These are phyloP conservation scores for Trachops cirrhosus DNA, from an alignment of 2,797 vertebrate species.

Conservation along the genomic window DNA sequence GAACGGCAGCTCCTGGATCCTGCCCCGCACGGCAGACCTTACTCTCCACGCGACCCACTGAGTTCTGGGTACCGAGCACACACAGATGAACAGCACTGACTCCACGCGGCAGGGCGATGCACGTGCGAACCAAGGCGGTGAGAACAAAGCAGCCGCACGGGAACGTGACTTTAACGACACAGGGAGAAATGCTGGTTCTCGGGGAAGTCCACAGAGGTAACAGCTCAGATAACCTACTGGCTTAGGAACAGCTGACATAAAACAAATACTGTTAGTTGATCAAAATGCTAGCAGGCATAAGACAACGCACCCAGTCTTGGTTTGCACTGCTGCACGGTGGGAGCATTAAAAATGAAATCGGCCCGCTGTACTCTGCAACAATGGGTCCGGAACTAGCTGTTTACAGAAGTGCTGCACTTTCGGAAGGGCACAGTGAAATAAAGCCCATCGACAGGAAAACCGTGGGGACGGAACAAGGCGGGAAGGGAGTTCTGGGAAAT, in stretches of 20 bases:
- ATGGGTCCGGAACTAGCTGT: background rate
- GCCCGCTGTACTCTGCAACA: background rate
- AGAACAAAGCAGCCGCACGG: background rate
- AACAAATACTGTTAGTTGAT: background rate
- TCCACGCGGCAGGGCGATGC: background rate
- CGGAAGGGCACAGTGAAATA: background rate
- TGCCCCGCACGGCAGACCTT: background rate
- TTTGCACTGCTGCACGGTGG: background rate
- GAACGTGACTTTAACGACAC: background rate
- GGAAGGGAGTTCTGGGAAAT: background rate
- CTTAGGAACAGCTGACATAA: background rate
- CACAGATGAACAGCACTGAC: background rate
- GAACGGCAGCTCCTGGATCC: background rate
- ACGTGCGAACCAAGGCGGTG: background rate
- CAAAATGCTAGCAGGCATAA: background rate
- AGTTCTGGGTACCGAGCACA: background rate
- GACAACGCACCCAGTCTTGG: background rate
- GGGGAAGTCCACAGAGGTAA: background rate
- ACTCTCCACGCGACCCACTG: background rate
- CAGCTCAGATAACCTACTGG: background rate
- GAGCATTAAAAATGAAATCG: background rate
- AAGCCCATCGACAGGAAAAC: background rate
- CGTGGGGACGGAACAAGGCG: background rate
- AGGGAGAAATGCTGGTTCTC: background rate
- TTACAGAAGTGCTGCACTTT: background rate